These are phyloP conservation scores for Merops nubicus DNA, from an alignment of 2,113 vertebrate species.

Conservation along the genomic window DNA sequence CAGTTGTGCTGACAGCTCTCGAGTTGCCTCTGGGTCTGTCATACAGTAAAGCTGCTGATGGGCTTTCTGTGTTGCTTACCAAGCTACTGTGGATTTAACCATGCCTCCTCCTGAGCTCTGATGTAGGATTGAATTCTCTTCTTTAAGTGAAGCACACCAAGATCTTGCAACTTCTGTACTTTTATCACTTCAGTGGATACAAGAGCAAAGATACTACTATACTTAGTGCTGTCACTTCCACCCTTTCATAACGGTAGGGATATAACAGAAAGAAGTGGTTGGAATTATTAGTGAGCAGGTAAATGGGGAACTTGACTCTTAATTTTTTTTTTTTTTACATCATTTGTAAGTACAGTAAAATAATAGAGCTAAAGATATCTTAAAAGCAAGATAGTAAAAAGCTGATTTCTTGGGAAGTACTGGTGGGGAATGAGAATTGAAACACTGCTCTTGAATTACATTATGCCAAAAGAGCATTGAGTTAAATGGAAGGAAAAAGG, in stretches of 20 bases:
- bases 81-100: neutral
- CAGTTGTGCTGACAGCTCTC: conserved; percentile 28
- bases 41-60: conserved; percentile 35
- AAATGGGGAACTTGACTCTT: neutral
- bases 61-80: conserved; percentile 31
- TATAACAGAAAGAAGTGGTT: neutral
- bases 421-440: neutral
- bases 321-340: neutral
- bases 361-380: neutral
- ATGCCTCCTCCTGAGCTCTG: neutral
- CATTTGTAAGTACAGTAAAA: neutral
- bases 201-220: neutral
- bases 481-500: neutral
- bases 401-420: neutral
- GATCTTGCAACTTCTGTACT: neutral
- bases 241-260: neutral
- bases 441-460: neutral
- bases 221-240: neutral
- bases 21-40: conserved; percentile 61
- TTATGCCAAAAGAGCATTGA: neutral
- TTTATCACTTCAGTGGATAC: neutral
- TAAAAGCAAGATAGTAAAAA: neutral
- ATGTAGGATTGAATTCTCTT: conserved; percentile 22
- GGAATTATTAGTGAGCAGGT: neutral
- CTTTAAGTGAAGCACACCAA: neutral